Evolutionary conservation across 64 coral and sea anemone genomes (phyloP).

Genomic region (Pocillopora damicornis): DNA sequence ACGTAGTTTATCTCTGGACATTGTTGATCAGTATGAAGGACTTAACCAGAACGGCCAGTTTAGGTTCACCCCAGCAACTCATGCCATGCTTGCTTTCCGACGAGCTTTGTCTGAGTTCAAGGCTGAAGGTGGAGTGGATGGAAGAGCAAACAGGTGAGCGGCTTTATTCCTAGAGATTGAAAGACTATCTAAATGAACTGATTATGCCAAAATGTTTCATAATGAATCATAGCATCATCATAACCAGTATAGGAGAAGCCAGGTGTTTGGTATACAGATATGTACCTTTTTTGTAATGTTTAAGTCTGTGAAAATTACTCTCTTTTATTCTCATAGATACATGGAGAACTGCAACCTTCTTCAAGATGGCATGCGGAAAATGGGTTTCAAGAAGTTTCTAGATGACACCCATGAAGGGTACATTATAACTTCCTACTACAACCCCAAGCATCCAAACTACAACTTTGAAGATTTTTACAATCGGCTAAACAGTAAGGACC

Average conservation of each 20-base stretch:
- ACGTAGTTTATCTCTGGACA: constrained; percentile 77
- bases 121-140: constrained; percentile 92
- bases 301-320: no score
- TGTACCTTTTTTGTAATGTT: no score
- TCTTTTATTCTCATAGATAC: constrained; percentile 49
- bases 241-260: neutral
- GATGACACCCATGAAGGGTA: constrained; percentile 92
- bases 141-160: constrained; percentile 81
- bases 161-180: neutral
- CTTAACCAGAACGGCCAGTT: constrained; percentile 87
- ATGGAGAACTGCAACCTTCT: constrained; percentile 93
- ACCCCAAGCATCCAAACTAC: constrained; percentile 83
- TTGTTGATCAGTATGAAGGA: constrained; percentile 88
- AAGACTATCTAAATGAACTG: neutral
- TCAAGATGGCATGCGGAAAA: constrained; percentile 82
- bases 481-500: constrained; percentile 78
- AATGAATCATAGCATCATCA: no score
- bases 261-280: no score
- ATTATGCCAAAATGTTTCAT: no score
- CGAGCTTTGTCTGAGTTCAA: constrained; percentile 68
- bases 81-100: constrained; percentile 91
- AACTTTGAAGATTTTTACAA: constrained; percentile 92
- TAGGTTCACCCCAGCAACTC: constrained; percentile 94
- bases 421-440: constrained; percentile 92
- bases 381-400: constrained; percentile 87